Conservation (phyloP, 2,888 invertebrate species). For the Drosophila affinis region DNA sequence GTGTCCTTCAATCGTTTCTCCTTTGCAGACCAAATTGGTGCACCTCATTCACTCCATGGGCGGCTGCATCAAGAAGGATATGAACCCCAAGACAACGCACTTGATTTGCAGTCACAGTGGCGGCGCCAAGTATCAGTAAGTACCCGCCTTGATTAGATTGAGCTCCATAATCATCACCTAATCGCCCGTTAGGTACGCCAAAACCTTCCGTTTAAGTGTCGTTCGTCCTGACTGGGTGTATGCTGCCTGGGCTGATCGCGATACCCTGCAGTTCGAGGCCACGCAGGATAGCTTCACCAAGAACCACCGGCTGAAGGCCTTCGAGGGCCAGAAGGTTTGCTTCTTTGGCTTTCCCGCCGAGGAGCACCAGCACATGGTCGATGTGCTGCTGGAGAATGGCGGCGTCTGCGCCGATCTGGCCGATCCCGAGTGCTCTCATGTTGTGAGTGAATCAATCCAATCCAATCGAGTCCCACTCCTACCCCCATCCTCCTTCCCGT, state of each 20-base stretch:
- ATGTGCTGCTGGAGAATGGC: conserved; percentile 93
- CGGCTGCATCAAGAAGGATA: conserved; percentile 96
- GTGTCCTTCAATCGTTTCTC: conserved; percentile 15
- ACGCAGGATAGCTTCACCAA: conserved; percentile 88
- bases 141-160: conserved; percentile 20
- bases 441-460: conserved; percentile 88
- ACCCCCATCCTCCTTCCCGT: neutral
- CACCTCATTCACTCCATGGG: conserved; percentile 98
- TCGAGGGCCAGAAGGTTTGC: conserved; percentile 93
- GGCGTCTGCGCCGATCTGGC: conserved; percentile 91
- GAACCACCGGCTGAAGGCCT: conserved; percentile 92
- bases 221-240: conserved; percentile 95
- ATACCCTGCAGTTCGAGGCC: conserved; percentile 88
- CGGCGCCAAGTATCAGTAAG: conserved; percentile 94
- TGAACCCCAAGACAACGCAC: conserved; percentile 95
- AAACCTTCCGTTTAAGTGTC: conserved; percentile 94
- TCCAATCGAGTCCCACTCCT: neutral
- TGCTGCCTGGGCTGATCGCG: conserved; percentile 92
- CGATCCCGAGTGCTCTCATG: conserved; percentile 94
- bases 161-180: too few species aligned
- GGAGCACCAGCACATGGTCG: conserved; percentile 96
- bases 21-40: conserved; percentile 90
- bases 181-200: conserved; percentile 88
- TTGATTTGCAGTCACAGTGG: conserved; percentile 94
- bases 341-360: conserved; percentile 95